Conservation (phyloP, 2,113 vertebrate genomes). For the Chunga burmeisteri region DNA sequence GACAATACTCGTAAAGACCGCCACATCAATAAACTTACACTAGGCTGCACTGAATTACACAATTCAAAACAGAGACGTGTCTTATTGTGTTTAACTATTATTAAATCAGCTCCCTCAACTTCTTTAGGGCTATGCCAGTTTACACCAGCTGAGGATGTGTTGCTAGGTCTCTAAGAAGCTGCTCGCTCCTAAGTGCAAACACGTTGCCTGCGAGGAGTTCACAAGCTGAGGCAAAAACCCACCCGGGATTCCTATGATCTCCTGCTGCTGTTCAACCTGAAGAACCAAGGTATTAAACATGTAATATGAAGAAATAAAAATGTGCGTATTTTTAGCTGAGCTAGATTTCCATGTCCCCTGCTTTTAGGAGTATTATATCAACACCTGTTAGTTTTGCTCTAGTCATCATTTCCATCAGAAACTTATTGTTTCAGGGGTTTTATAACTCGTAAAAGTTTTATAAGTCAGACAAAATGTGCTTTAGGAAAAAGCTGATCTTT, state of each 20-base stretch:
- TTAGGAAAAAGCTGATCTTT: constrained; percentile 32
- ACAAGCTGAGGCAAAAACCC: neutral
- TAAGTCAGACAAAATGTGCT: neutral
- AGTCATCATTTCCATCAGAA: constrained; percentile 43
- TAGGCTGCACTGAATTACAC: neutral
- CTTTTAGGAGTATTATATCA: neutral
- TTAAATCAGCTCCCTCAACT: neutral
- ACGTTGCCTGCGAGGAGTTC: constrained; percentile 18
- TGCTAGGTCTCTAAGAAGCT: neutral
- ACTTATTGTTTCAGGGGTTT: constrained; percentile 22
- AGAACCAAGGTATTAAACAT: neutral
- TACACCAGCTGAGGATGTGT: neutral
- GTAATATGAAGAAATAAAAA: neutral
- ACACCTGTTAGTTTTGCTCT: constrained; percentile 38
- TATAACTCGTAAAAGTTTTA: constrained; percentile 28
- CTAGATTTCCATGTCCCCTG: neutral
- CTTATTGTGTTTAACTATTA: neutral
- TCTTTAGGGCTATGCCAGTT: neutral
- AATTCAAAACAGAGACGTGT: neutral
- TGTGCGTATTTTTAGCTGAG: neutral
- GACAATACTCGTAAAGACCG: neutral
- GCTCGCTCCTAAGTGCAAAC: neutral
- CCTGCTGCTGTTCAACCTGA: neutral
- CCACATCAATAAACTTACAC: neutral
- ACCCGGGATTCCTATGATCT: neutral